Evolutionary conservation across 2,888 invertebrate genomes (phyloP).

Genomic region (Pristionchus maxplancki): DNA sequence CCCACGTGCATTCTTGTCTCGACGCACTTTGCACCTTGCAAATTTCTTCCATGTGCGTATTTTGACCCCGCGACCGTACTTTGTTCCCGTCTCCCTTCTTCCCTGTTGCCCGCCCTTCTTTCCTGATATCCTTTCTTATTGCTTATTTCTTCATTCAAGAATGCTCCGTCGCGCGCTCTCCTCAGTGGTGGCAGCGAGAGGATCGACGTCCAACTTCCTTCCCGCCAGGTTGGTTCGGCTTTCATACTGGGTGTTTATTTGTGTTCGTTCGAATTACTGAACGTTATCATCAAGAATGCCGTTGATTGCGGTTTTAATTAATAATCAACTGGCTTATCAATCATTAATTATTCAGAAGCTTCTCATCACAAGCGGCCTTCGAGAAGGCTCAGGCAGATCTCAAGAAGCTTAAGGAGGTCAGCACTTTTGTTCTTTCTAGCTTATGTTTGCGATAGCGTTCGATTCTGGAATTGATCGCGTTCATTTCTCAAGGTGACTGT

Average conservation of each 20-base stretch:
- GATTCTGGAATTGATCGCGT: no score
- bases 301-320: neutral
- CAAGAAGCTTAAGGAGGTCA: constrained; percentile 66
- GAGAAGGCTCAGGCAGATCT: constrained; percentile 70
- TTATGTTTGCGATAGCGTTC: neutral
- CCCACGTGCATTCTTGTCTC: neutral
- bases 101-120: neutral
- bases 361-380: constrained; percentile 57
- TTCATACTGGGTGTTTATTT: neutral
- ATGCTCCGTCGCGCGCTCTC: constrained; percentile 34
- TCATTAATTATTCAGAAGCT: neutral
- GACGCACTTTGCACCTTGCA: neutral
- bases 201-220: neutral
- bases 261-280: neutral
- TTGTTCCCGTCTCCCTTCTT: neutral
- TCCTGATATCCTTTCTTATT: neutral
- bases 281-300: neutral
- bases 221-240: neutral
- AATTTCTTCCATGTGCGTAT: neutral
- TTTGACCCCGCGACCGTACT: neutral
- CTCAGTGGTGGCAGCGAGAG: neutral
- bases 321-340: neutral
- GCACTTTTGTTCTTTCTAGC: neutral
- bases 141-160: neutral
- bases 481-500: no score